Conservation (phyloP, 2,888 invertebrate species). For the Drosophila birchii region DNA sequence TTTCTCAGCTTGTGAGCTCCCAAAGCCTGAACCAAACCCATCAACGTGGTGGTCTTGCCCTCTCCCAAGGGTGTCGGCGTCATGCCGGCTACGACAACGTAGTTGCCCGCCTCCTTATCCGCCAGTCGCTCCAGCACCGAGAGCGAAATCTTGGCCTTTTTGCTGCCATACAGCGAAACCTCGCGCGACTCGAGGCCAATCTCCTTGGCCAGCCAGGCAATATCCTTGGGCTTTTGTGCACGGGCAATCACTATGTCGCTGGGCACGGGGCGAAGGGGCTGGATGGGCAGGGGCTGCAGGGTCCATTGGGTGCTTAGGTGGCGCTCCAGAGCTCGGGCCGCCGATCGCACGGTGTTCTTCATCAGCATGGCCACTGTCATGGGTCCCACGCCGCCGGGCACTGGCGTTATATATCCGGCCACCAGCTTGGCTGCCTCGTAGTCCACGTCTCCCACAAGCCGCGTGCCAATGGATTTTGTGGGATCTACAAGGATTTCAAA, state of each 20-base stretch:
- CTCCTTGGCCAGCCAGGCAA: slow-evolving; percentile 91
- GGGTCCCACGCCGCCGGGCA: slow-evolving; percentile 98
- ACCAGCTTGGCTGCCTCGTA: slow-evolving; percentile 91
- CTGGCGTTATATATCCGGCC: slow-evolving; percentile 96
- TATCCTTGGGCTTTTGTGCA: slow-evolving; percentile 94
- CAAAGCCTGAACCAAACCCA: slow-evolving; percentile 97
- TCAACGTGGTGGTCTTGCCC: slow-evolving; percentile 97
- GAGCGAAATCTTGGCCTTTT: slow-evolving; percentile 96
- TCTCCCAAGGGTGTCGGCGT: slow-evolving; percentile 99
- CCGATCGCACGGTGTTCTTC: slow-evolving; percentile 96
- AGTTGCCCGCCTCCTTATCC: slow-evolving; percentile 91
- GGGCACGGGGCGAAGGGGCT: slow-evolving; percentile 90
- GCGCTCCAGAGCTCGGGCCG: slow-evolving; percentile 87
- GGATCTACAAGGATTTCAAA: slow-evolving; percentile 86
- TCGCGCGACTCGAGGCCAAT: slow-evolving; percentile 93
- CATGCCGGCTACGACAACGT: slow-evolving; percentile 97
- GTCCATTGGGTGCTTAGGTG: slow-evolving; percentile 88
- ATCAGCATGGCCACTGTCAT: slow-evolving; percentile 99
- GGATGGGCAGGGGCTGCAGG: slow-evolving; percentile 88
- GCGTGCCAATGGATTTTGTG: slow-evolving; percentile 90
- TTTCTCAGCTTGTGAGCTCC: slow-evolving; percentile 93
- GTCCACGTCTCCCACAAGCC: slow-evolving; percentile 97
- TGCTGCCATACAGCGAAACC: slow-evolving; percentile 95
- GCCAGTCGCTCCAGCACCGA: slow-evolving; percentile 91
- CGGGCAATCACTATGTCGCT: slow-evolving; percentile 96